Conservation (phyloP, 2,888 invertebrate genomes). For the Mythimna loreyi region DNA sequence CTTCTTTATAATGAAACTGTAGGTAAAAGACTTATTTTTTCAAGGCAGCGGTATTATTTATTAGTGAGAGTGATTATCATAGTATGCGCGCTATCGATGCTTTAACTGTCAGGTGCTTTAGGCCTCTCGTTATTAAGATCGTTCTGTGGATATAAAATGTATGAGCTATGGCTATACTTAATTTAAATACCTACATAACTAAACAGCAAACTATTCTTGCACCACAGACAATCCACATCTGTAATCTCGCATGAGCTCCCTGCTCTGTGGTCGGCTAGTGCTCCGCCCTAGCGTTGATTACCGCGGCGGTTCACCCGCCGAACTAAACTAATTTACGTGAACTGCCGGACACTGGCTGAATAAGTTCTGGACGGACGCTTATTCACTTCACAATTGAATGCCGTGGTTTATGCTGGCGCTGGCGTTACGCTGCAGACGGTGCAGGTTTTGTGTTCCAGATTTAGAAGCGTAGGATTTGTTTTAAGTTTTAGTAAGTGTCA, state of each 20-base stretch:
- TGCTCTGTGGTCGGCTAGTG: slow-evolving; percentile 51
- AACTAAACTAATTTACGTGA: slow-evolving; percentile 84
- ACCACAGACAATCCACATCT: slow-evolving; percentile 1
- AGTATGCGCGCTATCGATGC: too few species aligned
- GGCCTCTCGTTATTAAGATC: too few species aligned
- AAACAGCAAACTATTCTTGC: background rate
- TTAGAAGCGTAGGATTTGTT: slow-evolving; percentile 11
- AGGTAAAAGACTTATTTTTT: too few species aligned
- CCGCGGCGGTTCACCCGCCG: slow-evolving; percentile 67
- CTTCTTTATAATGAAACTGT: too few species aligned
- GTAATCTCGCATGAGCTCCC: background rate
- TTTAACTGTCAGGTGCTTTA: too few species aligned
- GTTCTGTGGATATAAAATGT: too few species aligned
- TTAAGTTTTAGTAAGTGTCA: slow-evolving; percentile 1
- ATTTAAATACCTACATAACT: too few species aligned
- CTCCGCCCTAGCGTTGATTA: slow-evolving; percentile 76
- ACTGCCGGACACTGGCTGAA: slow-evolving; percentile 73
- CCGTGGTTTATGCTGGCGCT: slow-evolving; percentile 59
- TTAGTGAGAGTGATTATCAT: too few species aligned
- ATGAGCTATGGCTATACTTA: too few species aligned
- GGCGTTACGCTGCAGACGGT: slow-evolving; percentile 30
- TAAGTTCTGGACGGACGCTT: slow-evolving; percentile 68
- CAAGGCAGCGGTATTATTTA: too few species aligned
- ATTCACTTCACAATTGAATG: slow-evolving; percentile 75
- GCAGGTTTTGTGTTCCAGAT: slow-evolving; percentile 44